phyloP scores from a whole-genome alignment of 2,888 invertebrate species.

The Cyaniris semiargus region DNA sequence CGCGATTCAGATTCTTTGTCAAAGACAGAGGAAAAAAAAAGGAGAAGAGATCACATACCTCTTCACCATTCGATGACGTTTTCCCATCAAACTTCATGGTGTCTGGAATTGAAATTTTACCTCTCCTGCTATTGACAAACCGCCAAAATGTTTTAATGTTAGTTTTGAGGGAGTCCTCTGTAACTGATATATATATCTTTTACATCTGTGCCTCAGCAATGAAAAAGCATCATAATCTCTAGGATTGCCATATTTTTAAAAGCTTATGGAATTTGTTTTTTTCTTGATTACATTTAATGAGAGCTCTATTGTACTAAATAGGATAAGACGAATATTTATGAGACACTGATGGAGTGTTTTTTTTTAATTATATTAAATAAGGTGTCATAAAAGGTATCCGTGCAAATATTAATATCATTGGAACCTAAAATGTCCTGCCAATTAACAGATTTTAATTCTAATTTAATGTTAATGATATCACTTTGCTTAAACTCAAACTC shows the following conservation, averaged over 20 bases:
- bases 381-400: too few species aligned
- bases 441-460: neutral
- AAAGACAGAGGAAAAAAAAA: conserved; percentile 2
- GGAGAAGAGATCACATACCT: conserved; percentile 27
- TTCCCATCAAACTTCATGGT: neutral
- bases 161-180: conserved; percentile 1
- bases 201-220: conserved; percentile 10
- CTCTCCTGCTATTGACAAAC: conserved; percentile 25
- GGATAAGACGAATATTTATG: neutral
- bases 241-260: conserved; percentile 18
- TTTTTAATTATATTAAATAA: neutral
- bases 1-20: neutral
- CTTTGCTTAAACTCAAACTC: too few species aligned
- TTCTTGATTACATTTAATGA: conserved; percentile 13
- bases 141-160: conserved; percentile 18
- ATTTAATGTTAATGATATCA: neutral
- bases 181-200: conserved; percentile 2
- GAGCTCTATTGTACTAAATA: conserved; percentile 11
- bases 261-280: conserved; percentile 22
- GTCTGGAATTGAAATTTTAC: conserved; percentile 12
- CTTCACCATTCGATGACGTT: neutral
- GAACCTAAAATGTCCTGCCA: too few species aligned
- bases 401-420: too few species aligned
- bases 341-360: neutral
- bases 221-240: conserved; percentile 26